Conservation (phyloP, 2,113 vertebrate species). For the Otis tarda region DNA sequence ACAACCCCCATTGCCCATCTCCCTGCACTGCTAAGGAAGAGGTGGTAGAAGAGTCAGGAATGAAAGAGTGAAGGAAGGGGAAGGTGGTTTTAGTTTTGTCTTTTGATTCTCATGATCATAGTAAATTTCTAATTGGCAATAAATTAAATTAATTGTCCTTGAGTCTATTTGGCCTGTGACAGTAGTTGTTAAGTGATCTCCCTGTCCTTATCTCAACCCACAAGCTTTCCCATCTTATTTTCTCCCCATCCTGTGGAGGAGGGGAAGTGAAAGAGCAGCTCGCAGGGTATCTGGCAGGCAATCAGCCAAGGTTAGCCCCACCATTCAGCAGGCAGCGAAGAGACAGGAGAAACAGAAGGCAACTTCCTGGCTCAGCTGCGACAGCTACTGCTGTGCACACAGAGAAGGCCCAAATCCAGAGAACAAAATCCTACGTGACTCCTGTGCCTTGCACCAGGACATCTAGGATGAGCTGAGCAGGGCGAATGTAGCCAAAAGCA, state of each 20-base stretch:
- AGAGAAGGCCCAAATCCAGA: background rate
- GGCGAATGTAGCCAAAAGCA: background rate
- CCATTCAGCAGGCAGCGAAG: background rate
- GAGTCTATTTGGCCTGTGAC: too few relatives aligned
- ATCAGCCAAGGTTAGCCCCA: background rate
- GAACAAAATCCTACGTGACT: background rate
- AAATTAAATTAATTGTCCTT: background rate
- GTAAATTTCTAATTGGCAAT: background rate
- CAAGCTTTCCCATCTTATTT: background rate
- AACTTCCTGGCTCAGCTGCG: background rate
- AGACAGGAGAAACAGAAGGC: background rate
- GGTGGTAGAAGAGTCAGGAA: background rate
- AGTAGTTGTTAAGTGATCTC: background rate
- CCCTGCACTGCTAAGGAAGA: background rate
- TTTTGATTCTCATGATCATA: background rate
- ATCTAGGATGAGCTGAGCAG: background rate
- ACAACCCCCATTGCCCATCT: background rate
- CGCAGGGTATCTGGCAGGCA: background rate
- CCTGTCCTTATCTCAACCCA: background rate
- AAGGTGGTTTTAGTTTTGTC: background rate
- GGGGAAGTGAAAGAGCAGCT: background rate
- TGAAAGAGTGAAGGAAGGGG: background rate
- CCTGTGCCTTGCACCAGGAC: background rate
- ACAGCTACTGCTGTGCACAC: background rate
- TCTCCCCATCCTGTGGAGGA: background rate